Percentiles rank a stretch among this genome's conserved stretches.
phyloP scores from a whole-genome alignment of 1,140 invertebrate genomes.

The Lamellibrachia luymesi region DNA sequence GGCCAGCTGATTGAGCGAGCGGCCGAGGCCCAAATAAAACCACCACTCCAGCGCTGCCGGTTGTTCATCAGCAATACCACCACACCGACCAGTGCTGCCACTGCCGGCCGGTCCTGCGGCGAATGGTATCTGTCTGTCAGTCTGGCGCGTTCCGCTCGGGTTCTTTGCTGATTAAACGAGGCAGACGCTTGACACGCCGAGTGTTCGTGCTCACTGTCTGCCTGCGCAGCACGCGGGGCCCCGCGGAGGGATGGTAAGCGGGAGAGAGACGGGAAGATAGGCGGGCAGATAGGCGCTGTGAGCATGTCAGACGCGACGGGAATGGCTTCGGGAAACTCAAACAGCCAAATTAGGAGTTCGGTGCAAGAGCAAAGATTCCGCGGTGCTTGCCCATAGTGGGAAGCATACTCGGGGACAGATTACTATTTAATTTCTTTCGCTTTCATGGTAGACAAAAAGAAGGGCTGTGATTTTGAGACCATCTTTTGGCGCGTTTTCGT shows the following conservation, averaged over 20 bases:
- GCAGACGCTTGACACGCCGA: neutral
- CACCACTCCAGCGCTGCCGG: neutral
- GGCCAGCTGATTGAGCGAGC: neutral
- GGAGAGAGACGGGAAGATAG: neutral
- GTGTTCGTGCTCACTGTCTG: neutral
- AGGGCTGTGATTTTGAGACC: neutral
- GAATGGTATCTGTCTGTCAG: too few species aligned
- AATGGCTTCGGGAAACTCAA: neutral
- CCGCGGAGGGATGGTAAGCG: neutral
- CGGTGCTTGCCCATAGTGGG: neutral
- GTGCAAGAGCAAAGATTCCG: neutral
- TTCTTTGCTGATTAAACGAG: neutral
- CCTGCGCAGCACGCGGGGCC: neutral
- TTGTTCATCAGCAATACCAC: too few species aligned
- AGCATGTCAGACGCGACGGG: neutral
- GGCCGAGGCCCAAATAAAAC: neutral
- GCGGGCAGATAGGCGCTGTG: neutral
- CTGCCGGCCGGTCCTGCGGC: neutral
- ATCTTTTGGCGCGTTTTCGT: neutral
- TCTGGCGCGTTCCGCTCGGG: neutral
- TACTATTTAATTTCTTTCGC: neutral
- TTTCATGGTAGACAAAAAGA: neutral
- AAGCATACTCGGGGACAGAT: neutral
- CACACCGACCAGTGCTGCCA: too few species aligned
- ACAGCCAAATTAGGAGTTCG: neutral